These are phyloP conservation scores for Phasia obesa DNA, from an alignment of 2,888 invertebrate species.

Conservation along the genomic window DNA sequence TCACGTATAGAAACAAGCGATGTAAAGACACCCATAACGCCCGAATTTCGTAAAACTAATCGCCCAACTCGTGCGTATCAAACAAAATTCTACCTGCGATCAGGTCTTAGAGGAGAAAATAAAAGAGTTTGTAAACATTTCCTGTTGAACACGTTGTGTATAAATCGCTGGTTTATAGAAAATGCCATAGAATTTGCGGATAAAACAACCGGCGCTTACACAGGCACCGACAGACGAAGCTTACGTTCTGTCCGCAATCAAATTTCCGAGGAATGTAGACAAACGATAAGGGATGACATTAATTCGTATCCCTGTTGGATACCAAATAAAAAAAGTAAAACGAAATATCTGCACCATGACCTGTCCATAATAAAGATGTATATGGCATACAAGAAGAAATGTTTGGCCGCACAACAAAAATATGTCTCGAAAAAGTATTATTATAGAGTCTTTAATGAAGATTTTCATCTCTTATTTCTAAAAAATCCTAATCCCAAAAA, in stretches of 20 bases:
- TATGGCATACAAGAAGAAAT: constrained; percentile 65
- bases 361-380: constrained; percentile 69
- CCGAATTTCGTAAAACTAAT: constrained; percentile 67
- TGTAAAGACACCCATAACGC: constrained; percentile 24
- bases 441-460: constrained; percentile 71
- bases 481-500: too few species aligned
- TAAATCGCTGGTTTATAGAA: constrained; percentile 67
- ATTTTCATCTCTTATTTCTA: constrained; percentile 70
- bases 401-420: constrained; percentile 55
- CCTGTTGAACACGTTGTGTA: constrained; percentile 65
- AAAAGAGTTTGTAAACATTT: constrained; percentile 71
- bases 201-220: constrained; percentile 69
- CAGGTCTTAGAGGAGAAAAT: constrained; percentile 69
- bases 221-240: constrained; percentile 64
- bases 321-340: too few species aligned
- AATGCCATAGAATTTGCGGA: constrained; percentile 71
- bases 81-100: constrained; percentile 70
- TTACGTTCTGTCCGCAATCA: constrained; percentile 57
- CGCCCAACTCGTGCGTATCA: constrained; percentile 66
- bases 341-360: constrained; percentile 68
- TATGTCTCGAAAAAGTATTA: constrained; percentile 61
- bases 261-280: constrained; percentile 58
- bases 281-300: constrained; percentile 65
- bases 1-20: constrained; percentile 72
- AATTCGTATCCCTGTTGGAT: too few species aligned